Evolutionary conservation across 2,113 vertebrate species (phyloP).

Genomic region (Pongo abelii): DNA sequence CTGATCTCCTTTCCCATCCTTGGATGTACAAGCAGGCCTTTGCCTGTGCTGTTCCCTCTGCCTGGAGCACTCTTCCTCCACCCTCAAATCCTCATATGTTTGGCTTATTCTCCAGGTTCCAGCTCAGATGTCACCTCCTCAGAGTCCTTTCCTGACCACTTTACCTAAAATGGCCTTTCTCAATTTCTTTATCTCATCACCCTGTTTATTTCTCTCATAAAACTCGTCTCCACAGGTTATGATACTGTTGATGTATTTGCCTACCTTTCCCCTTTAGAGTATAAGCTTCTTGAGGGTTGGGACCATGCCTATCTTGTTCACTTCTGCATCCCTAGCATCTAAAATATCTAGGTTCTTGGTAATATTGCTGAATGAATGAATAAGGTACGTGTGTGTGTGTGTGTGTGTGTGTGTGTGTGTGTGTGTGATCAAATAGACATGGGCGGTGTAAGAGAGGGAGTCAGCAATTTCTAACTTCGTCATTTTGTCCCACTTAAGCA

Average conservation of each 20-base stretch:
- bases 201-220: not conserved
- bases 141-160: not conserved
- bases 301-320: no score
- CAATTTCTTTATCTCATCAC: not conserved
- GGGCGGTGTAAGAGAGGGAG: not conserved
- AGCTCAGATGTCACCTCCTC: not conserved
- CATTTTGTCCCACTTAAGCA: not conserved
- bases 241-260: not conserved
- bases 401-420: no score
- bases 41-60: not conserved
- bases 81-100: not conserved
- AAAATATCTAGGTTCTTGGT: not conserved
- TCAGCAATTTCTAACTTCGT: not conserved
- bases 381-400: not conserved
- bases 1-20: not conserved
- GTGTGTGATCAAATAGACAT: not conserved
- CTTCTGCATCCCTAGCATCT: not conserved
- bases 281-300: not conserved
- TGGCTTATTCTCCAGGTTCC: not conserved
- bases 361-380: not conserved
- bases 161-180: not conserved
- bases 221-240: not conserved
- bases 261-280: not conserved
- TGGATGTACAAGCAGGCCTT: not conserved
- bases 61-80: not conserved